phyloP scores from a whole-genome alignment of 2,113 vertebrate genomes.

The Odocoileus hemionus region DNA sequence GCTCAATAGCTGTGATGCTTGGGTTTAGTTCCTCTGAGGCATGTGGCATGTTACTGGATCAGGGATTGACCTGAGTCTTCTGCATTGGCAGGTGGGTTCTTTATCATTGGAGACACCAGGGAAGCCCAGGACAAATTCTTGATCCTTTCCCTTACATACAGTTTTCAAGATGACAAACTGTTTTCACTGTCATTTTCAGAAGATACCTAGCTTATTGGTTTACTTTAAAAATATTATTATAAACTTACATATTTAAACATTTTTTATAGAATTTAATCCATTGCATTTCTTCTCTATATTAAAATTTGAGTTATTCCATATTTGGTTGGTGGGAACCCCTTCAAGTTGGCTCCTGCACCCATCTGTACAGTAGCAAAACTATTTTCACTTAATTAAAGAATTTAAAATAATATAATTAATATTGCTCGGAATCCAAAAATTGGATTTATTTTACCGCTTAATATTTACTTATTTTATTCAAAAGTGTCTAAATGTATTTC shows the following conservation, averaged over 20 bases:
- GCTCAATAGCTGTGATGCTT: not conserved
- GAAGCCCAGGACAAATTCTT: not conserved
- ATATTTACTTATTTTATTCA: not conserved
- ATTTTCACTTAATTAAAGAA: not conserved
- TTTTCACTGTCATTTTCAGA: not conserved
- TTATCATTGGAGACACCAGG: not conserved
- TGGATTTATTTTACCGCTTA: not conserved
- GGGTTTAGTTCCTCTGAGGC: not conserved
- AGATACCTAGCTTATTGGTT: not conserved
- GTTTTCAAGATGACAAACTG: not conserved
- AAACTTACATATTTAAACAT: not conserved
- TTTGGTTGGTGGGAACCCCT: not conserved
- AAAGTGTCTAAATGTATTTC: not conserved
- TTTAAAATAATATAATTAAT: not conserved
- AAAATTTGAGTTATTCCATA: not conserved
- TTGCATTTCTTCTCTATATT: not conserved
- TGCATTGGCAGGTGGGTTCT: not conserved
- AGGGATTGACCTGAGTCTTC: not conserved
- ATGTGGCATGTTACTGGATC: not conserved
- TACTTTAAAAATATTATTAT: not conserved
- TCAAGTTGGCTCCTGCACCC: not conserved
- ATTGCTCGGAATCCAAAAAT: not conserved
- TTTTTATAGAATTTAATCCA: not conserved
- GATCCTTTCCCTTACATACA: not conserved
- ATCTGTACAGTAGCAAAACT: not conserved